Evolutionary conservation across 2,888 invertebrate genomes (phyloP), one percentile per base, ranked within the genome.

Genomic region (Idaea biselata): DNA sequence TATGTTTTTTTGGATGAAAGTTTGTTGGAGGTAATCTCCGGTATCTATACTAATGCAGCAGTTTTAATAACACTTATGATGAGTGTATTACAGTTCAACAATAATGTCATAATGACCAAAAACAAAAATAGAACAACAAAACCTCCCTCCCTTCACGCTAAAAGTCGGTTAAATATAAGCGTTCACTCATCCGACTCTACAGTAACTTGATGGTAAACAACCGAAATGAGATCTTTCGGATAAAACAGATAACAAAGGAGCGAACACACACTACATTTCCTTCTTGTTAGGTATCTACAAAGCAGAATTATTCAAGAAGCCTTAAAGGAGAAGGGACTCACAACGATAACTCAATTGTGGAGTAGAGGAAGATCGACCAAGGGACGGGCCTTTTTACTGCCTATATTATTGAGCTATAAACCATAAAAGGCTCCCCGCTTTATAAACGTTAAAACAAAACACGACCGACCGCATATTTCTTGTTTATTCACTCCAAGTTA

Each of bases 321-420:
- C 71, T 75, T 78, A 78, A 76, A 80, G 76, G 75, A 83, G 77
- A 76, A 82, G 79, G 82, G 81, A 80, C 81, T 77, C 77, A 66
- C 72, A 75, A 74, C 80, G 77, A 83, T 81, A 83, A 81, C 86
- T 88, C 87, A 86, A 88, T 87, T 86, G 84, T 79, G 77, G 73
- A 81, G 73, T 79, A 74, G 77, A 83, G 81, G 79, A 78, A 81
- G 80, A 82, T 81, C 74, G 79, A 73, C 74, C 80, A 81, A 79
- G 80, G 82, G 83, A 80, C 83, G 81, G 79, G 78, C 76, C 74
- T 80, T 82, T 87, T 89, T 88, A 89, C 80, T 84, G 76, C 75
- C 88, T 80, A 83, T 86, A 88, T 86, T 89, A 89, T 89, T 88
- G 85, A 82, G 86, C 86, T 74, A 88, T 89, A 89, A 89, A 87